Evolutionary conservation across 2,113 vertebrate species (phyloP), one percentile per base, ranked within the genome.

Genomic region (Syngnathus scovelli): DNA sequence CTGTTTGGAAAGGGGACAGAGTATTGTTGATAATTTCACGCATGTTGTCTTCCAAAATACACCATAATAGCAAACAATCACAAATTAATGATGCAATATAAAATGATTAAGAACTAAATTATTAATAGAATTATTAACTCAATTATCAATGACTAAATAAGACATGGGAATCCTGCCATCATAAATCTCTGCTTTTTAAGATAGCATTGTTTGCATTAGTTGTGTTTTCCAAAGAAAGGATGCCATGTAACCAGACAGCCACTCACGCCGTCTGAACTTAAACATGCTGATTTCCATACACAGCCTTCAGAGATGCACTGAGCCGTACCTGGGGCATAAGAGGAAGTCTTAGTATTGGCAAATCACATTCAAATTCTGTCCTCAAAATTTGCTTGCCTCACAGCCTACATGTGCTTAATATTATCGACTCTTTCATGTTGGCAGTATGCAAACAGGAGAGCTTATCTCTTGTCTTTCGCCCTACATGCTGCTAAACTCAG

Each of bases 311-410:
- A 88, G 86, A 83, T 78, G 82, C 86, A 85, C 69, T 88, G 81
- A 87, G 82, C 85, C 84, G 49, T 88, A 78, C 72, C 71, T 64
- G 68, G 75, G 79, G 71, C 82, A 78, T 83, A 91, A 76, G 75
- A 90, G 89, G 89, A 91, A 91, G 91, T 92, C 89, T 91, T 91
- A 86, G 86, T 75, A 71, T 75, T 85, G 74, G 86, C 89, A 91
- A 92, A 92, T 92, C 54, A 80, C 85, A 92, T 92, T 92, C 92
- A 92, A 92, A 92, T 92, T 73, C 59, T 77, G 66, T 61, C 90
- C 90, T 85, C 90, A 89, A 76, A 78, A 92, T 92, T 92, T 92
- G 91, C 69, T 76, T 92, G 82, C 64, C 70, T 76, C 70, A 85
- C 82, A 78, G 86, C 85, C 82, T 75, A 72, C 79, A 66, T 12